Conservation (phyloP, 1,140 invertebrate species). For the Drosophila bocki region DNA sequence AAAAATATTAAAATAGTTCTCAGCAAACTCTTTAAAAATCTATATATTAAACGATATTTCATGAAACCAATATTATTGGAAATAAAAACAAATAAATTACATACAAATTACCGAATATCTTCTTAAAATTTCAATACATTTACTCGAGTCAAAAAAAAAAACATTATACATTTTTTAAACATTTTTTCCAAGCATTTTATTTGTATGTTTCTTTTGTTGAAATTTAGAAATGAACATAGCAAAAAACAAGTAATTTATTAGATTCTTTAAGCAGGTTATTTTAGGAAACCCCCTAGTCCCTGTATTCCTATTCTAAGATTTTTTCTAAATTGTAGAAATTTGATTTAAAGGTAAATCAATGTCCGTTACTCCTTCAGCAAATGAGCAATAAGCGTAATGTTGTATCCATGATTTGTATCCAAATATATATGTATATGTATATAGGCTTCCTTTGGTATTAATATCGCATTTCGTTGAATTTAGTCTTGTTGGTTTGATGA, state of each 20-base stretch:
- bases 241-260: conserved; percentile 16
- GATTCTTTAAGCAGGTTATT: neutral
- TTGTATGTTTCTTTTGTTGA: neutral
- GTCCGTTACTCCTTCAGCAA: neutral
- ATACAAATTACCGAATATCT: too few relatives aligned
- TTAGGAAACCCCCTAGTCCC: neutral
- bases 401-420: neutral
- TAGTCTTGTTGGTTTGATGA: neutral
- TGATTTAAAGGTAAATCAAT: neutral
- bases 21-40: too few relatives aligned
- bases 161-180: too few relatives aligned
- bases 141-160: too few relatives aligned
- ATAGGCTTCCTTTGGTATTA: neutral
- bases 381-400: neutral
- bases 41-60: too few relatives aligned
- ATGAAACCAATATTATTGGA: too few relatives aligned
- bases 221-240: neutral
- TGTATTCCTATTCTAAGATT: too few relatives aligned
- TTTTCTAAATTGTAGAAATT: conserved; percentile 4
- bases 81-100: too few relatives aligned
- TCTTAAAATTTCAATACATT: too few relatives aligned
- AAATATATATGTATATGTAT: conserved; percentile 1
- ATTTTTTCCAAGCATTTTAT: conserved; percentile 1
- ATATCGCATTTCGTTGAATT: neutral
- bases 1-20: too few relatives aligned